These are phyloP conservation scores for Cheilosia grossa DNA, from an alignment of 2,888 invertebrate genomes.

Conservation along the genomic window DNA sequence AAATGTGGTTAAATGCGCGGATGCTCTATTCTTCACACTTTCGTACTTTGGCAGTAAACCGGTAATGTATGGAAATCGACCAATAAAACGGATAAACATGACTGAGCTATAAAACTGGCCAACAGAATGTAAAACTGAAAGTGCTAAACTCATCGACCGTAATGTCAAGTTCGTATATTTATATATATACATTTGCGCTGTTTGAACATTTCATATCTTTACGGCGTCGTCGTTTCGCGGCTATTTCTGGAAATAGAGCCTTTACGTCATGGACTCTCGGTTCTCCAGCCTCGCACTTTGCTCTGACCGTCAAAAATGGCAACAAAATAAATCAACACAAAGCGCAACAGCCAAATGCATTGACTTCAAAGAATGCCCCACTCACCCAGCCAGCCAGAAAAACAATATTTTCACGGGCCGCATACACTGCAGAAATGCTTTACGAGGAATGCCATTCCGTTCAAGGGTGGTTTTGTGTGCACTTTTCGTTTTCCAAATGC, in stretches of 20 bases:
- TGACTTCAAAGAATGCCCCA: not conserved
- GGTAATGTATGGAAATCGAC: not conserved
- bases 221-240: conserved; percentile 12
- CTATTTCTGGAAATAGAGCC: conserved; percentile 37
- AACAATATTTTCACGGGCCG: conserved; percentile 33
- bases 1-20: too few species aligned
- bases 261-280: conserved; percentile 32
- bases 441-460: conserved; percentile 42
- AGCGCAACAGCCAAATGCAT: not conserved
- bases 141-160: not conserved
- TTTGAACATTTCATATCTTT: not conserved
- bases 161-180: conserved; percentile 1
- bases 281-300: conserved; percentile 19
- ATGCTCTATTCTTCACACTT: too few species aligned
- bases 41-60: not conserved
- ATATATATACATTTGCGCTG: too few species aligned
- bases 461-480: conserved; percentile 38
- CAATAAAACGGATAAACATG: not conserved
- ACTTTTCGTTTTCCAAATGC: conserved; percentile 22
- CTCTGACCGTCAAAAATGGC: conserved; percentile 48
- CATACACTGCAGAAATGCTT: conserved; percentile 6
- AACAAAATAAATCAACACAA: conserved; percentile 6
- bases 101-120: not conserved
- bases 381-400: not conserved
- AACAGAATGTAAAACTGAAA: not conserved